Evolutionary conservation across 2,888 invertebrate species (phyloP).

Genomic region (Pocota personata): DNA sequence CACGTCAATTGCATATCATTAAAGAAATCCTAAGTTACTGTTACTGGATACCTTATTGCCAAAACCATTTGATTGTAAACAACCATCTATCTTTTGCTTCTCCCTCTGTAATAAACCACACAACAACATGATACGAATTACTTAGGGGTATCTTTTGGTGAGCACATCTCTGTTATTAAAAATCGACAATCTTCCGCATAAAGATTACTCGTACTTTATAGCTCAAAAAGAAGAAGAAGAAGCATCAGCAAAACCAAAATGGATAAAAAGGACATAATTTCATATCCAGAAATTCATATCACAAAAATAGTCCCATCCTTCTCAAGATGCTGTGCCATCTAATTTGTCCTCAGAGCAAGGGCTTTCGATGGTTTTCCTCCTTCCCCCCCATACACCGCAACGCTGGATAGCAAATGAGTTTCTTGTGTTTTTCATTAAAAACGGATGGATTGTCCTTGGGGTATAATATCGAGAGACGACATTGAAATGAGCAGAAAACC

Average conservation of each 20-base stretch:
- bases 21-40: neutral
- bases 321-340: constrained; percentile 48
- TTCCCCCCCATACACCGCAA: neutral
- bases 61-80: constrained; percentile 33
- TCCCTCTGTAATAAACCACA: neutral
- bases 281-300: constrained; percentile 62
- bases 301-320: constrained; percentile 33
- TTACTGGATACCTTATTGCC: neutral
- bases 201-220: constrained; percentile 42
- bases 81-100: constrained; percentile 5
- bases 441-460: constrained; percentile 72
- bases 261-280: constrained; percentile 58
- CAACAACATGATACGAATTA: constrained; percentile 30
- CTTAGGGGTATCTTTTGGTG: constrained; percentile 19
- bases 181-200: constrained; percentile 32
- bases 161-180: constrained; percentile 41
- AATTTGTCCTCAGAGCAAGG: constrained; percentile 52
- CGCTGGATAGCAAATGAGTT: constrained; percentile 66
- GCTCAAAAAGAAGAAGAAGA: neutral
- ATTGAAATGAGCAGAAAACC: constrained; percentile 67
- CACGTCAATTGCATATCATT: constrained; percentile 5
- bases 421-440: constrained; percentile 73
- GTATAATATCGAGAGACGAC: constrained; percentile 72
- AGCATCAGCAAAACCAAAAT: neutral
- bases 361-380: neutral